Percentiles rank a stretch among this genome's conserved stretches.
These are phyloP conservation scores for Petrocephalus schoutedeni DNA, from an alignment of 2,797 vertebrate genomes.

Conservation along the genomic window DNA sequence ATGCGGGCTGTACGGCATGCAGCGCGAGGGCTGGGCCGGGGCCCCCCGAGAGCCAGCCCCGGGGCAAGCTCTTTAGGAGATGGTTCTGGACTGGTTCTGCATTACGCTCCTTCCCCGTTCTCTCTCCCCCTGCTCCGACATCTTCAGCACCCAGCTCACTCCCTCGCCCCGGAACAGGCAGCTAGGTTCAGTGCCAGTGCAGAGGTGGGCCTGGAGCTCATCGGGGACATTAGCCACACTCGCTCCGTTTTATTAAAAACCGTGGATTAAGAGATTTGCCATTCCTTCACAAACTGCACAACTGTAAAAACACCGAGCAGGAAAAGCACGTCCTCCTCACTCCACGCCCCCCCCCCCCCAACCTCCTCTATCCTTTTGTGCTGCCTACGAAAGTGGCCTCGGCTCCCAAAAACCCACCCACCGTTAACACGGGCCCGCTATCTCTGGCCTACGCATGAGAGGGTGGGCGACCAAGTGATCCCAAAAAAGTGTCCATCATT, in stretches of 20 bases:
- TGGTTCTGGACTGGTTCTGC: neutral
- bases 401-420: slow-evolving; percentile 27
- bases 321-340: slow-evolving; percentile 37
- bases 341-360: slow-evolving; percentile 16
- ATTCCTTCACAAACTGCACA: slow-evolving; percentile 53
- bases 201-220: slow-evolving; percentile 45
- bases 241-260: slow-evolving; percentile 61
- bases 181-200: slow-evolving; percentile 18
- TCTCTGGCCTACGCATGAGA: neutral
- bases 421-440: neutral
- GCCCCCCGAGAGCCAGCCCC: neutral
- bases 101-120: neutral
- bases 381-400: slow-evolving; percentile 20
- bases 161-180: slow-evolving; percentile 27
- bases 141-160: slow-evolving; percentile 23
- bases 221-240: slow-evolving; percentile 49
- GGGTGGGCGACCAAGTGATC: neutral
- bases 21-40: slow-evolving; percentile 7
- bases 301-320: slow-evolving; percentile 64
- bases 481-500: neutral
- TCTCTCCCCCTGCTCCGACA: neutral
- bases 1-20: slow-evolving; percentile 36
- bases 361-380: neutral
- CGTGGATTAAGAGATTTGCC: slow-evolving; percentile 65
- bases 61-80: neutral